These are phyloP conservation scores for Odocoileus virginianus DNA, from an alignment of 2,113 vertebrate species.

Conservation along the genomic window DNA sequence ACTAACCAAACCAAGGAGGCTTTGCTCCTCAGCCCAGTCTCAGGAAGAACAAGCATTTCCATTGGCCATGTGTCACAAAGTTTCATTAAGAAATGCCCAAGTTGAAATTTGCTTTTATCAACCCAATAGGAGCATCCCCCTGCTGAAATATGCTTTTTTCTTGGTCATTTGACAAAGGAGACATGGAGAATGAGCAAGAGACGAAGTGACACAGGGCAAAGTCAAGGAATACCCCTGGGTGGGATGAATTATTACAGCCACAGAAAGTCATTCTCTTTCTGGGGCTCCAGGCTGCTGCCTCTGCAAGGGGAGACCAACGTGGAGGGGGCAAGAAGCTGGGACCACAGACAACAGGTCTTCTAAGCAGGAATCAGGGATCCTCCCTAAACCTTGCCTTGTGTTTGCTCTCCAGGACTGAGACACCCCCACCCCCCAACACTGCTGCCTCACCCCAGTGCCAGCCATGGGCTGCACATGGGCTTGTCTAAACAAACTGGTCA, in stretches of 20 bases:
- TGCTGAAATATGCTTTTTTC: slow-evolving; percentile 1
- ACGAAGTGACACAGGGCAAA: background rate
- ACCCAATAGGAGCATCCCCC: background rate
- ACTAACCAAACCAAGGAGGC: background rate
- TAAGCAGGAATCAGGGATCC: background rate
- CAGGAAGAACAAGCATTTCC: background rate
- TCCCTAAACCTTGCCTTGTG: background rate
- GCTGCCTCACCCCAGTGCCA: background rate
- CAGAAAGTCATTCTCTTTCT: background rate
- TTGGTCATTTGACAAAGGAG: slow-evolving; percentile 2
- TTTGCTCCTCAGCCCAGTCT: background rate
- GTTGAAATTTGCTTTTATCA: background rate
- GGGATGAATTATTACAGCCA: background rate
- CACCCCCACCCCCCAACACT: background rate
- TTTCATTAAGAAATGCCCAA: background rate
- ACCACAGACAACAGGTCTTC: background rate
- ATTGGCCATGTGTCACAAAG: background rate
- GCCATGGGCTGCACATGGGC: background rate
- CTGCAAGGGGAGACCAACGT: background rate
- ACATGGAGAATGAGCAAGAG: background rate
- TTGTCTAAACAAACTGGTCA: background rate
- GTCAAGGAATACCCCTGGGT: background rate
- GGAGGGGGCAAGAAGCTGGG: background rate
- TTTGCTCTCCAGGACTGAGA: background rate
- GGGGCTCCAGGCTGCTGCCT: background rate